phyloP scores from a whole-genome alignment of 2,888 invertebrate genomes.

The Nudaria mundana region DNA sequence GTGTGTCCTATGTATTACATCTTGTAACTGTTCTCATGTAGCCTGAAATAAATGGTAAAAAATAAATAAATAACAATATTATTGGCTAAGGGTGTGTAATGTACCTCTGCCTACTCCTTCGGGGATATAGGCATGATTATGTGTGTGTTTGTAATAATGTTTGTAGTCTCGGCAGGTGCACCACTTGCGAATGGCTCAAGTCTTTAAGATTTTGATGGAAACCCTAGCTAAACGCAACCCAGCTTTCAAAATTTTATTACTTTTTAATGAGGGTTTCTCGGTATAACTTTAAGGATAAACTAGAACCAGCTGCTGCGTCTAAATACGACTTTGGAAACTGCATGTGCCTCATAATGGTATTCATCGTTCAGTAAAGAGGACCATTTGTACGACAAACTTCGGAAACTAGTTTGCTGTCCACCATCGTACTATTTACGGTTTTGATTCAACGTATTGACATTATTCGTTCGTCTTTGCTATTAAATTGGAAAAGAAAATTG shows the following conservation, averaged over 20 bases:
- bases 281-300: not conserved
- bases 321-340: not conserved
- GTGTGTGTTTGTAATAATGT: no score
- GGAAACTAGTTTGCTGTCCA: not conserved
- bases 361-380: slow-evolving; percentile 18
- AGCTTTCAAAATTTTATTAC: no score
- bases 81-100: no score
- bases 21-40: no score
- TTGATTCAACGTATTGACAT: not conserved
- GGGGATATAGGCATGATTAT: no score
- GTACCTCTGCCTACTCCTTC: no score
- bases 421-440: not conserved
- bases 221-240: not conserved
- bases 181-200: no score
- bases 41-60: no score
- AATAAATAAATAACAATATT: no score
- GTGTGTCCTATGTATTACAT: no score
- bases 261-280: not conserved
- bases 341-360: slow-evolving; percentile 18
- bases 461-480: not conserved
- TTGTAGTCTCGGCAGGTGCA: no score
- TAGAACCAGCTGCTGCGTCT: not conserved
- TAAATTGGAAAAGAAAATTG: not conserved
- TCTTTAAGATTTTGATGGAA: no score
- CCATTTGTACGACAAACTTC: slow-evolving; percentile 14